phyloP scores from a whole-genome alignment of 2,888 invertebrate species.

The Eupithecia pulchellata region DNA sequence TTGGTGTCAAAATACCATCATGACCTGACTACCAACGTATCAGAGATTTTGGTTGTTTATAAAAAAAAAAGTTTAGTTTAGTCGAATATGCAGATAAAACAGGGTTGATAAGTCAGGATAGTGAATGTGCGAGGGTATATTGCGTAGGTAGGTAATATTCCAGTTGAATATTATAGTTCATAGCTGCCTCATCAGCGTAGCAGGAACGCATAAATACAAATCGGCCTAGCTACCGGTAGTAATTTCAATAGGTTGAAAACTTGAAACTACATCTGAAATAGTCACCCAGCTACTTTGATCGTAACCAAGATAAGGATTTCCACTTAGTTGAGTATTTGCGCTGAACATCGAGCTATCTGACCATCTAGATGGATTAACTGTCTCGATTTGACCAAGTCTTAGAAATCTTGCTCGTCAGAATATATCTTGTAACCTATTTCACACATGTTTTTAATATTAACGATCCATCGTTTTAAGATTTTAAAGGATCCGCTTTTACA shows the following conservation, averaged over 20 bases:
- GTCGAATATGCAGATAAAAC: no score
- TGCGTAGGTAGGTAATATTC: no score
- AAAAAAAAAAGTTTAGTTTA: no score
- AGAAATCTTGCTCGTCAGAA: slow-evolving; percentile 5
- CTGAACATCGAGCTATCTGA: slow-evolving; percentile 32
- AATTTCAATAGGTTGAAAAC: neutral
- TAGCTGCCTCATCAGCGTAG: neutral
- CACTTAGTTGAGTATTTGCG: slow-evolving; percentile 30
- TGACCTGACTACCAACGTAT: no score
- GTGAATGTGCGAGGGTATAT: no score
- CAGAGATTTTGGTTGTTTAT: neutral
- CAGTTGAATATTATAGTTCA: no score
- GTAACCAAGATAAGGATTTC: slow-evolving; percentile 30
- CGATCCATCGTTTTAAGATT: neutral
- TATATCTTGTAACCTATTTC: slow-evolving; percentile 1
- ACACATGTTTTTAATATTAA: neutral
- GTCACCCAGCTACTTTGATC: slow-evolving; percentile 20
- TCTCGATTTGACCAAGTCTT: slow-evolving; percentile 43
- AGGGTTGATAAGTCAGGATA: no score
- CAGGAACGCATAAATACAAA: neutral
- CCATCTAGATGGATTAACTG: slow-evolving; percentile 50
- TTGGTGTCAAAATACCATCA: neutral
- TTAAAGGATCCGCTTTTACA: neutral
- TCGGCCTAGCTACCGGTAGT: neutral
- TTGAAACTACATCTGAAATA: slow-evolving; percentile 3